phyloP scores from a whole-genome alignment of 1,140 invertebrate species.

The Pteromalus puparum region DNA sequence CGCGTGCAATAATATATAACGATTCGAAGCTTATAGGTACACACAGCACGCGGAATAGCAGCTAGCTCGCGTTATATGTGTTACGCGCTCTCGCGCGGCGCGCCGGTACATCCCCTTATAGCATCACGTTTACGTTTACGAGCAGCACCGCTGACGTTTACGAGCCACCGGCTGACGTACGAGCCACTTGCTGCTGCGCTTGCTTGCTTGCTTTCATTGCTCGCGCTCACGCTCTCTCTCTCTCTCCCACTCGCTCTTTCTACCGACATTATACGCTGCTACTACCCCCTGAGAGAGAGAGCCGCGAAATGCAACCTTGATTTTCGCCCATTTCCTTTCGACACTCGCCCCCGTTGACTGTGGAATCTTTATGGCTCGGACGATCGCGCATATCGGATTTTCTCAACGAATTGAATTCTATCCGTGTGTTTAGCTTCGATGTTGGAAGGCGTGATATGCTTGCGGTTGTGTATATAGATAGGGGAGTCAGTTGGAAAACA shows the following conservation, averaged over 20 bases:
- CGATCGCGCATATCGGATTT: too few relatives aligned
- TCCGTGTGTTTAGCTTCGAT: too few relatives aligned
- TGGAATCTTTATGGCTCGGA: too few relatives aligned
- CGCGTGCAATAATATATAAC: background rate
- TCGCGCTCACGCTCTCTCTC: slow-evolving; percentile 65
- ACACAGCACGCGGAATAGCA: too few relatives aligned
- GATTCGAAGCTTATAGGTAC: background rate
- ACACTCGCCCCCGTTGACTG: background rate
- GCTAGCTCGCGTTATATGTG: background rate
- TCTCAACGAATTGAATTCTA: too few relatives aligned
- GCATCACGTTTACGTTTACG: slow-evolving; percentile 77
- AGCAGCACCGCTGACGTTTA: slow-evolving; percentile 76
- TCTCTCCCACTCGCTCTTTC: slow-evolving; percentile 53
- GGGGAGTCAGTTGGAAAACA: background rate
- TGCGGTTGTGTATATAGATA: too few relatives aligned
- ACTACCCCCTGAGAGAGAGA: slow-evolving; percentile 39
- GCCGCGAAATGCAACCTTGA: slow-evolving; percentile 65
- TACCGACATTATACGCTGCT: slow-evolving; percentile 47
- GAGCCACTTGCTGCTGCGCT: slow-evolving; percentile 74
- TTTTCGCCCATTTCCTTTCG: slow-evolving; percentile 59
- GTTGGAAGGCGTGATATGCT: too few relatives aligned
- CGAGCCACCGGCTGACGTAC: slow-evolving; percentile 77
- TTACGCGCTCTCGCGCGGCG: background rate
- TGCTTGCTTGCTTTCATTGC: slow-evolving; percentile 64
- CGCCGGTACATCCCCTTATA: slow-evolving; percentile 73